Percentiles rank a stretch among this genome's conserved stretches.
These are phyloP conservation scores for Xyrichtys novacula DNA, from an alignment of 2,797 vertebrate species.

Conservation along the genomic window DNA sequence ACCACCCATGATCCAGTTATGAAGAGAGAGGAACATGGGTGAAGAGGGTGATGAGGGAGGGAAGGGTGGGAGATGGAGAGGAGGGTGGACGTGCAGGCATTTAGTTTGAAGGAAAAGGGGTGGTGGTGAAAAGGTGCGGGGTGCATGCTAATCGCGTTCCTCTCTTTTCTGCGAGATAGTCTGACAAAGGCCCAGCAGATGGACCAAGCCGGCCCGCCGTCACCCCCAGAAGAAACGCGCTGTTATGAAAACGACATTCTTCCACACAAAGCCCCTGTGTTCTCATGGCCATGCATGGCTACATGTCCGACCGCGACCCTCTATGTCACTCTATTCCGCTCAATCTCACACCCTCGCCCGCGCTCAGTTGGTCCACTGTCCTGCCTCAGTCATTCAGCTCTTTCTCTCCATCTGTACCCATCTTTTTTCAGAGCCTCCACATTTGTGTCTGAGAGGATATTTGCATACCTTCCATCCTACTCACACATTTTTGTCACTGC, in stretches of 20 bases:
- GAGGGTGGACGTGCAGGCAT: conserved; percentile 57
- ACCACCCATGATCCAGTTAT: conserved; percentile 78
- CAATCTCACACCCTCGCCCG: conserved; percentile 60
- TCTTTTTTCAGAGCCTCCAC: conserved; percentile 57
- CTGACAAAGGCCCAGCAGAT: conserved; percentile 85
- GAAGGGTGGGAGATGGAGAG: conserved; percentile 42
- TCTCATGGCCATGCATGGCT: conserved; percentile 73
- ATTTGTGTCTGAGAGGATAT: conserved; percentile 69
- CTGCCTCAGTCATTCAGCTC: conserved; percentile 54
- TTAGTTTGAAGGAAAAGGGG: conserved; percentile 54
- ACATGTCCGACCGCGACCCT: conserved; percentile 70
- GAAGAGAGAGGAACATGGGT: conserved; percentile 71
- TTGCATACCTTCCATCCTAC: conserved; percentile 76
- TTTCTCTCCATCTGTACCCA: conserved; percentile 33
- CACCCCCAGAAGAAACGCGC: conserved; percentile 78
- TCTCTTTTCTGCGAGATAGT: conserved; percentile 73
- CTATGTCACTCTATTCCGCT: conserved; percentile 62
- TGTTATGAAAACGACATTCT: conserved; percentile 87
- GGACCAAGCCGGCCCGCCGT: conserved; percentile 72
- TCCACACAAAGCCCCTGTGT: conserved; percentile 85
- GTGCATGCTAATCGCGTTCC: conserved; percentile 82
- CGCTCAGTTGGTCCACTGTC: conserved; percentile 68
- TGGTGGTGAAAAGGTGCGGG: conserved; percentile 74
- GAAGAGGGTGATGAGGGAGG: conserved; percentile 63
- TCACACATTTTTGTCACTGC: conserved; percentile 66